Base-by-base conservation (phyloP, 2,113 vertebrate species). In the Physeter macrocephalus region DNA sequence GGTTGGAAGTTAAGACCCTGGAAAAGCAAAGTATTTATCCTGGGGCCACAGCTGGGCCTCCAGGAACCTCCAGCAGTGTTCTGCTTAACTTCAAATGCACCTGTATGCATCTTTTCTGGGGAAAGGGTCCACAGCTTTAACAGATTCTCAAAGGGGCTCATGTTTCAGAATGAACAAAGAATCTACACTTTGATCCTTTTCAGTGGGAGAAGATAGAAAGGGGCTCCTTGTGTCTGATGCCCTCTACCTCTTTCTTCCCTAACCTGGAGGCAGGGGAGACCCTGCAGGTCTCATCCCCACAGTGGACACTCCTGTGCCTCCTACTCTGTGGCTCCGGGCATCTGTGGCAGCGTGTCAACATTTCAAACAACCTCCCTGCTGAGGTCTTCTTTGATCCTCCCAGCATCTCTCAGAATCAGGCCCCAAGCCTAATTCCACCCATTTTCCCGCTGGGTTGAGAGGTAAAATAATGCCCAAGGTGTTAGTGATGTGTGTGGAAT, bases 331-430 rank as follows among this genome's bases (percentile, higher is more conserved):
- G 41, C 49, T 87, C 46, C 78, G 14, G 83, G 66, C 94, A 49
- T 69, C 66, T 67, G 23, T 31, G 34, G 80, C 88, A 78, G 41
- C n/a, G 1, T 36, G 46, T 88, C 88, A 90, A 62, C 52, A 36
- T 96, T 93, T 94, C 91, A 94, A 93, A 97, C 90, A 89, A 31
- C 27, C 57, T 91, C 83, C 93, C 84, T 29, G 71, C 93, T 6
- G 54, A 96, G 88, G 54, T 62, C 75, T 36, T 86, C 77, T 96
- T 96, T 92, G 94, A 95, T 96, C 91, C 62, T 95, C 90, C 66
- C 66, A 31, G 80, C 7, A 46, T 52, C 72, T 54, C 78, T 66
- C 29, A 61, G 84, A 90, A 77, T 88, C 75, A 67, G 34, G 49
- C 49, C 75, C 39, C 66, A 64, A 78, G 62, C 31, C 90, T 91